phyloP scores from a whole-genome alignment of 2,888 invertebrate genomes.

The Ligdia adustata region DNA sequence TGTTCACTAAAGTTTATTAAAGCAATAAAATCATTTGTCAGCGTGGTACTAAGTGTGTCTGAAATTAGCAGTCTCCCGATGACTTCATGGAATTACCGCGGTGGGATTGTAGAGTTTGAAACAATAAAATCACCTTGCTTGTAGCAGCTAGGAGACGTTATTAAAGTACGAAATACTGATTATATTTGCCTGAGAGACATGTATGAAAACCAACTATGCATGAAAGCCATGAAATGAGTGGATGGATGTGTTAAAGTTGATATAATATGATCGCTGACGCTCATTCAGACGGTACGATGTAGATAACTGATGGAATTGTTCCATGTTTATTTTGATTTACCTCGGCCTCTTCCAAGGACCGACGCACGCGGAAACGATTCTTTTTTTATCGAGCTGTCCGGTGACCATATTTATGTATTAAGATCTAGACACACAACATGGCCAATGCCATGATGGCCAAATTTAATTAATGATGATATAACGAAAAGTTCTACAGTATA shows the following conservation, averaged over 20 bases:
- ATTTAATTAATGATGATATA: no score
- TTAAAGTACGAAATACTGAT: slow-evolving; percentile 39
- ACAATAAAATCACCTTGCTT: slow-evolving; percentile 46
- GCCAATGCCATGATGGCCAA: no score
- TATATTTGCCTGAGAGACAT: slow-evolving; percentile 46
- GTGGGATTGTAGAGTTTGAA: slow-evolving; percentile 36
- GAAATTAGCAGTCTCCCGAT: slow-evolving; percentile 36
- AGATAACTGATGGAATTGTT: slow-evolving; percentile 42
- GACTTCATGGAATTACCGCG: slow-evolving; percentile 39
- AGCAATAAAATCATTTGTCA: slow-evolving; percentile 10
- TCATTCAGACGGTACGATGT: slow-evolving; percentile 29
- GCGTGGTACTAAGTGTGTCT: slow-evolving; percentile 19
- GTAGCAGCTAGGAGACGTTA: slow-evolving; percentile 40
- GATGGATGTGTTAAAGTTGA: slow-evolving; percentile 32
- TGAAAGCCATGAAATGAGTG: slow-evolving; percentile 41
- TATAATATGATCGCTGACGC: slow-evolving; percentile 32
- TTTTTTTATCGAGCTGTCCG: slow-evolving; percentile 54
- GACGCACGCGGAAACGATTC: slow-evolving; percentile 51
- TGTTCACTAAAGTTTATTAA: slow-evolving; percentile 3
- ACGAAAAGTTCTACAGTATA: no score
- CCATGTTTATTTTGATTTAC: slow-evolving; percentile 61
- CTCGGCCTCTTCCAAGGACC: slow-evolving; percentile 47
- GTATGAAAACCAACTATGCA: slow-evolving; percentile 37
- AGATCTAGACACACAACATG: no score
- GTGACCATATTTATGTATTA: slow-evolving; percentile 59